Base-by-base conservation (phyloP, 1,140 invertebrate species). In the Magallana angulata region DNA sequence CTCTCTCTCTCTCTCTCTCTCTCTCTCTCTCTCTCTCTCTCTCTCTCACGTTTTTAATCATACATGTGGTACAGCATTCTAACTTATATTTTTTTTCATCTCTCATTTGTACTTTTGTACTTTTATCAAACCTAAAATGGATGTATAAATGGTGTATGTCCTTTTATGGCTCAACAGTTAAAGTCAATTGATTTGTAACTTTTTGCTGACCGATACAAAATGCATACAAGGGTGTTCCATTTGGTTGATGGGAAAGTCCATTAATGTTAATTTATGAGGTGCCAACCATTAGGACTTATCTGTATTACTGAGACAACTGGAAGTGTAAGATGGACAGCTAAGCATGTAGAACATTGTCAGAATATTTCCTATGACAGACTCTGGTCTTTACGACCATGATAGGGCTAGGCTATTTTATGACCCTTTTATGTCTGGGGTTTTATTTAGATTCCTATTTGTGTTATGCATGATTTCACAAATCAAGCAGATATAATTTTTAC, bases 401-500 rank as follows among this genome's bases (percentile, higher is more conserved):
- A 76, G 68, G 68, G 24, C 24, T 30, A 30, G 68, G 68, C 36
- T 76, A 76, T 76, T 76, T 76, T 76, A 76, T 76, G 68, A 24
- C 7, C 68, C 68, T 30, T 76, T 76, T 76, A 76, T 76, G 68
- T 76, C 68, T 76, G 36, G 5, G 24, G 11, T 36, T 12, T 12
- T 76, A 30, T 76, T 18, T 76, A 76, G 18, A 76, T 76, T 76
- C 18, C 24, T 76, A 76, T 76, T 76, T 76, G 24, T 76, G 68
- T 76, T 76, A 76, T 76, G 68, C 68, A 76, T 76, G 68, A 76
- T 76, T 76, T 76, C 68, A 76, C 68, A 30, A 30, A 76, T 76
- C 24, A 24, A 30, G 68, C 30, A 30, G 24, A 24, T 76, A 76
- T 76, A 24, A 76, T 76, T 76, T 76, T 76, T 8, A 76, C 18